Percentiles rank a stretch among this genome's conserved stretches.
phyloP scores from a whole-genome alignment of 2,113 vertebrate genomes.

The Cygnus atratus region DNA sequence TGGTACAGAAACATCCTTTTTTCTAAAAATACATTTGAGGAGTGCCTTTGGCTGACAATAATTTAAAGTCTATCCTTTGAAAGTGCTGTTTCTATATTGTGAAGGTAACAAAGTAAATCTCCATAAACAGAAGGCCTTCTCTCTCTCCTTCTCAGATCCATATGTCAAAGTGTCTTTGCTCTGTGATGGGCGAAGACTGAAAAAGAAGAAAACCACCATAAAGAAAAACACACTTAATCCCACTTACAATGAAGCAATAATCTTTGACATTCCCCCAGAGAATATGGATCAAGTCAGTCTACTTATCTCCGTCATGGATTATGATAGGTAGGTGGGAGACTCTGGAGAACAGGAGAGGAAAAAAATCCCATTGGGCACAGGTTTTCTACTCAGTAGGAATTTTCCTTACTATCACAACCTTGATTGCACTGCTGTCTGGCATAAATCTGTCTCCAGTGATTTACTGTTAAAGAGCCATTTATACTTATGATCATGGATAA shows the following conservation, averaged over 20 bases:
- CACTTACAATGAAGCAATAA: constrained; percentile 97
- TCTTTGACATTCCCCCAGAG: constrained; percentile 98
- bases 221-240: constrained; percentile 98
- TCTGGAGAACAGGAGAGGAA: not conserved
- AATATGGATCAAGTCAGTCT: constrained; percentile 99
- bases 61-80: not conserved
- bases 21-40: not conserved
- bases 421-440: not conserved
- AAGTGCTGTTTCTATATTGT: not conserved
- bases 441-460: not conserved
- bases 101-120: not conserved
- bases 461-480: not conserved
- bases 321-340: constrained; percentile 87
- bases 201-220: constrained; percentile 99
- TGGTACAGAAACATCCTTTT: not conserved
- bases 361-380: not conserved
- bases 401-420: not conserved
- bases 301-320: constrained; percentile 98
- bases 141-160: constrained; percentile 77
- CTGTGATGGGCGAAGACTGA: constrained; percentile 93
- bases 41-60: not conserved
- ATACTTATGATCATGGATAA: not conserved
- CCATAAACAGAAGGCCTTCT: not conserved
- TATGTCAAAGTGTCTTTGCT: constrained; percentile 98
- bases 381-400: not conserved